phyloP scores from a whole-genome alignment of 2,888 invertebrate genomes.

The Apeira syringaria region DNA sequence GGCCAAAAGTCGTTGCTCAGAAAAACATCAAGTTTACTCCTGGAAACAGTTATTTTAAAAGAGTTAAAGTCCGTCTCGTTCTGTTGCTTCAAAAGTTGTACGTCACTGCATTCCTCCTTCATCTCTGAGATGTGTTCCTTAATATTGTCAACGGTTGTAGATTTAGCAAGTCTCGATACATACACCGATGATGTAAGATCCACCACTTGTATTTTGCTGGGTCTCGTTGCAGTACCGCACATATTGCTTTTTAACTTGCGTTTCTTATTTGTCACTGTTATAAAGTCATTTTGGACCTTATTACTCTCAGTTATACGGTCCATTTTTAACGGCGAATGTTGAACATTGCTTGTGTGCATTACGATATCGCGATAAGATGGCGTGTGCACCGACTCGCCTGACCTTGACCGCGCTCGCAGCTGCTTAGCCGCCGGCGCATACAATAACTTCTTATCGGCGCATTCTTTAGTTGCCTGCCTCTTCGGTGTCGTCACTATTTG shows the following conservation, averaged over 20 bases:
- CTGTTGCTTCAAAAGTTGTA: background rate
- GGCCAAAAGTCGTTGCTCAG: no score
- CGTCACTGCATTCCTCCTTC: background rate
- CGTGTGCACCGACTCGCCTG: background rate
- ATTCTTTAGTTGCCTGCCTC: background rate
- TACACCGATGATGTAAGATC: slow-evolving; percentile 4
- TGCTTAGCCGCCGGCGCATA: background rate
- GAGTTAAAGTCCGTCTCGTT: background rate
- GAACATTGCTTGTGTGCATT: background rate
- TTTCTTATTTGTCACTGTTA: background rate
- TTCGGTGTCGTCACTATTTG: background rate
- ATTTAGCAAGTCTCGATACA: slow-evolving; percentile 7
- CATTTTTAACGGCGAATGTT: background rate
- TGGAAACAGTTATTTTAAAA: no score
- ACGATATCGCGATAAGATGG: slow-evolving; percentile 1
- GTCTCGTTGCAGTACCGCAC: slow-evolving; percentile 3
- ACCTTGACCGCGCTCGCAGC: background rate
- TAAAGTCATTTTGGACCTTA: slow-evolving; percentile 2
- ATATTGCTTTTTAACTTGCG: slow-evolving; percentile 3
- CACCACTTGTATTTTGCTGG: slow-evolving; percentile 2
- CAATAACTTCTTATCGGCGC: background rate
- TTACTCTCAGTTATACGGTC: background rate
- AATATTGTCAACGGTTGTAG: slow-evolving; percentile 2
- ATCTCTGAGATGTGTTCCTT: background rate
- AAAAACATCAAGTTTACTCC: no score